These are phyloP conservation scores for Peromyscus maniculatus DNA, from an alignment of 2,113 vertebrate species.

Conservation along the genomic window DNA sequence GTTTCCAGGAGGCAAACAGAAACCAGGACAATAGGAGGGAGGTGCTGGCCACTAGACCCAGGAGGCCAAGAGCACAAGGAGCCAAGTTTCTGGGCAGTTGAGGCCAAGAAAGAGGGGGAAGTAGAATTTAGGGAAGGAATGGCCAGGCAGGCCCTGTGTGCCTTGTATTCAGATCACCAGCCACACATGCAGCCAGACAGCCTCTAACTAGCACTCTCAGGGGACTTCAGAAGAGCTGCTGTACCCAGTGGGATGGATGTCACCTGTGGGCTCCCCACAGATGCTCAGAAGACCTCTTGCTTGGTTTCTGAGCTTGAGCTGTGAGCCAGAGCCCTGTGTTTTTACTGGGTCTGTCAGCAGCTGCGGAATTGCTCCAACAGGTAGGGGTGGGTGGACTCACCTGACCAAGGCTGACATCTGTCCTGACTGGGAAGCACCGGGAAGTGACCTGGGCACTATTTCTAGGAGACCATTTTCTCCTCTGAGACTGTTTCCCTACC, in stretches of 20 bases:
- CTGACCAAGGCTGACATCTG: background rate
- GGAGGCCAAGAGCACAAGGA: background rate
- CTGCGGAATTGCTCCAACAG: background rate
- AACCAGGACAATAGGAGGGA: background rate
- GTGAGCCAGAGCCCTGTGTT: background rate
- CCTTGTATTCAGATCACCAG: background rate
- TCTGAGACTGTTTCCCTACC: background rate
- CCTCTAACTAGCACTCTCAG: background rate
- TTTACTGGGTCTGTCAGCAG: background rate
- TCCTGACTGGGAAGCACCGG: background rate
- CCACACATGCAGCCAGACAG: background rate
- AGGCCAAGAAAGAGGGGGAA: constrained; percentile 42
- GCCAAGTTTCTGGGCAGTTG: constrained; percentile 61
- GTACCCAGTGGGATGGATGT: background rate
- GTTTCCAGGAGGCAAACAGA: constrained; percentile 48
- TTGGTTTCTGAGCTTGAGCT: background rate
- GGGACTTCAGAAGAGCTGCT: background rate
- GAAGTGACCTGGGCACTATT: background rate
- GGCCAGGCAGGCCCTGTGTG: background rate
- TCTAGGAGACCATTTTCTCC: background rate
- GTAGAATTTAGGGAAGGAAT: background rate
- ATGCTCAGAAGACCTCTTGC: background rate
- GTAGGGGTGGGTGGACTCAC: background rate
- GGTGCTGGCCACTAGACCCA: constrained; percentile 37
- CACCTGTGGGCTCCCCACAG: rapidly evolving